Evolutionary conservation across 2,888 invertebrate genomes (phyloP).

Genomic region (Nephrotoma flavescens): DNA sequence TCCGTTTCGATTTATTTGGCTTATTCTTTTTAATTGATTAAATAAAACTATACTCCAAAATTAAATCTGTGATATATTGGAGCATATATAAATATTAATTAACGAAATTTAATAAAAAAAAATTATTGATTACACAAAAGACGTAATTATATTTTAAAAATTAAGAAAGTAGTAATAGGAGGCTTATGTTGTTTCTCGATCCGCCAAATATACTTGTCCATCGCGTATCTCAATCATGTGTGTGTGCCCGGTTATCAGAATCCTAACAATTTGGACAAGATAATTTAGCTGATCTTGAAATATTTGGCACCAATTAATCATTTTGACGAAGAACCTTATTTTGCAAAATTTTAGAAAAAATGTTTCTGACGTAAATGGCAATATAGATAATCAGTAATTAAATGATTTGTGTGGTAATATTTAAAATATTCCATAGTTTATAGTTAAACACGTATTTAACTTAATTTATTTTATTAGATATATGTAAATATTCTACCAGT

Average conservation of each 20-base stretch:
- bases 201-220: background rate
- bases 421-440: background rate
- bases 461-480: background rate
- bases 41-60: slow-evolving; percentile 5
- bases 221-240: background rate
- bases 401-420: background rate
- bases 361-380: background rate
- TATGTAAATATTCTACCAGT: too few species aligned
- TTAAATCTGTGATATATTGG: slow-evolving; percentile 9
- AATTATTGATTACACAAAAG: background rate
- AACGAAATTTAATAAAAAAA: background rate
- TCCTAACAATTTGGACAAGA: background rate
- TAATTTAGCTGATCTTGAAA: background rate
- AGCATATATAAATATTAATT: slow-evolving; percentile 2
- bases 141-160: background rate
- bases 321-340: background rate
- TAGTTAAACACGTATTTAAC: background rate
- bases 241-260: background rate
- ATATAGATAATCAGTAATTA: background rate
- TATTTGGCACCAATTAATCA: background rate
- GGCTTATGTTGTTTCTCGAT: background rate
- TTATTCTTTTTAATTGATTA: background rate
- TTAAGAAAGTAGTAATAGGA: background rate
- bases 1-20: background rate
- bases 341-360: background rate